Evolutionary conservation across 2,113 vertebrate genomes (phyloP), one percentile per base, ranked within the genome.

Genomic region (Crotalus tigris): DNA sequence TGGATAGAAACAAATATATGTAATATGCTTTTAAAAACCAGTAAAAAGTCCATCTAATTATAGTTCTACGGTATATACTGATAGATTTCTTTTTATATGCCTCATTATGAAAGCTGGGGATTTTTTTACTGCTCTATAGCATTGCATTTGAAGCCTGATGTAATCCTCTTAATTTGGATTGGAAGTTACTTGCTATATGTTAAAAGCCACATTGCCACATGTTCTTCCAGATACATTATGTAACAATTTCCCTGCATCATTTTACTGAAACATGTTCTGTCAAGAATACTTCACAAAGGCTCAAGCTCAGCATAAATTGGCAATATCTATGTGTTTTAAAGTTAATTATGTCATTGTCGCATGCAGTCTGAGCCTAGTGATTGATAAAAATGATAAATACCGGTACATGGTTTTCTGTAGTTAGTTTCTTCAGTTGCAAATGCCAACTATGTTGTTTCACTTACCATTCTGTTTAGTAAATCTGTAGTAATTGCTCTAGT

Each of bases 401-500:
- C 0, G 39, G 39, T 39, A 33, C 9, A 29, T 88, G 5, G 51
- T 33, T 51, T 85, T 89, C 26, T 85, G 4, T 29, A 39, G 0
- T 0, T 59, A 39, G 54, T 88, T 91, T 39, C 64, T 57, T 49
- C 2, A 19, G 91, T 44, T 85, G 55, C 64, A 94, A 91, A 89
- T 58, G n/a, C 46, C 13, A 1, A 0, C 91, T 91, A 85, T 7
- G 69, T 88, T 4, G 44, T 92, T 92, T 88, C 92, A 92, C 19
- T 69, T 69, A 69, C n/a, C 39, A 92, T 89, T 81, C 64, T 81
- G 21, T 9, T 39, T 75, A 15, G 29, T 85, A n/a, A 89, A 57
- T 39, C 29, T 89, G 54, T 1, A 59, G 5, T 64, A 92, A 23
- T 0, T 69, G 26, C 91, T 95, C 91, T 85, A 81, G 53, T 96